Evolutionary conservation across 2,888 invertebrate genomes (phyloP), one percentile per base, ranked within the genome.

Genomic region (Acanthoscelides obtectus): DNA sequence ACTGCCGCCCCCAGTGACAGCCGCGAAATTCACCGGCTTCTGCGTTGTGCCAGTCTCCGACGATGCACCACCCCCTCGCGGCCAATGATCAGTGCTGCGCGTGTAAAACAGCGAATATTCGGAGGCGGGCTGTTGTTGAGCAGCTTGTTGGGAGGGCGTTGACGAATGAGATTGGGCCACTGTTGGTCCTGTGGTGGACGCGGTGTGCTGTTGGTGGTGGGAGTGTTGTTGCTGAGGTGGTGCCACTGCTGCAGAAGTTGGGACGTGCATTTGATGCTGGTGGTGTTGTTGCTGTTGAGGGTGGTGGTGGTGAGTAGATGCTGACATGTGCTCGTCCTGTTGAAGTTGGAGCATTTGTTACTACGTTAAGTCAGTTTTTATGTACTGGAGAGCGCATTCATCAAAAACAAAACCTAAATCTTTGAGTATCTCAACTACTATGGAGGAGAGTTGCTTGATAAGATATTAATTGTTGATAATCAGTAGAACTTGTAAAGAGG

Each of bases 31-130:
- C 86, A 90, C 45, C 20, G 89, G 87, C 80, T 90, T 89, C 74
- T 88, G 88, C 73, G 86, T 86, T 79, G 88, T 87, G 76, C 87
- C 86, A 77, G 89, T 87, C 65, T 90, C 88, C 12, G 21, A 20
- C 1, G 66, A 70, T 79, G 88, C 87, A 76, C 87, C 86, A 77
- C 89, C 87, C 64, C 79, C 74, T 72, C 87, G 86, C 22, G 89
- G 88, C 89, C 91, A 90, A 76, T 90, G 89, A 66, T 90, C 88
- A 4, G 64, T 22, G 12, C 70, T 70, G 69, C 90, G 89, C 82
- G 95, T 94, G 83, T 94, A 94, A 86, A 97, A 97, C 76, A 97
- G 89, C 0, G 96, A 94, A 86, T 96, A 97, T 81, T 96, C 95
- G 75, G 91, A 89, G 0, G 91, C 88, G 12, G 22, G 22, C 20